A percentile compares a stretch with the other conserved stretches of the same genome.
phyloP scores from a whole-genome alignment of 2,888 invertebrate species.

The Drosophila neutralis region DNA sequence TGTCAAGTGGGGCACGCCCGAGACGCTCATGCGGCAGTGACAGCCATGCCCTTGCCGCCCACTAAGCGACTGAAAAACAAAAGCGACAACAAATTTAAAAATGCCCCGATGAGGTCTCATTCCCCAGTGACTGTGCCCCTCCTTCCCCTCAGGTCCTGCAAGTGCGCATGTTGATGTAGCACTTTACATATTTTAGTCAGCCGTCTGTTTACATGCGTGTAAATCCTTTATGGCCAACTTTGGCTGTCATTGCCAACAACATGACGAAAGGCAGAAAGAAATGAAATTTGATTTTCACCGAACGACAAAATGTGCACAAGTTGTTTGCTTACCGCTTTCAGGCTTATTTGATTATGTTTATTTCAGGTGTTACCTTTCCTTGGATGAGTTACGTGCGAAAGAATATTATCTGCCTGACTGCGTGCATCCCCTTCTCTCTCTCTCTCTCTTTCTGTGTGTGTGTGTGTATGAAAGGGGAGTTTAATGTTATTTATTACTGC shows the following conservation, averaged over 20 bases:
- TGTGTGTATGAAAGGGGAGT: constrained; percentile 3
- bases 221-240: constrained; percentile 76
- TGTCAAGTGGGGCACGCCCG: constrained; percentile 68
- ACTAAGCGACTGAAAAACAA: constrained; percentile 45
- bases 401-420: constrained; percentile 40
- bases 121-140: constrained; percentile 15
- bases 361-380: constrained; percentile 58
- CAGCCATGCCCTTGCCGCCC: constrained; percentile 33
- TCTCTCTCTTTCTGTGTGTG: background rate
- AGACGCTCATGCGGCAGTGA: constrained; percentile 68
- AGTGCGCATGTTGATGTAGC: constrained; percentile 50
- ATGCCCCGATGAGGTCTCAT: constrained; percentile 37
- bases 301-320: constrained; percentile 55
- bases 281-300: constrained; percentile 71
- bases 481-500: constrained; percentile 12
- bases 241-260: constrained; percentile 39
- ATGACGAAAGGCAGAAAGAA: constrained; percentile 17
- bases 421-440: background rate
- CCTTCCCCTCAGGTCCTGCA: background rate
- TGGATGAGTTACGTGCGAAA: constrained; percentile 20
- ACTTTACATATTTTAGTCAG: constrained; percentile 72
- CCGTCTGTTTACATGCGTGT: constrained; percentile 72
- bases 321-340: constrained; percentile 60
- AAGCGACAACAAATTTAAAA: constrained; percentile 74
- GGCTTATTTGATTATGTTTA: constrained; percentile 79